Evolutionary conservation across 2,888 invertebrate species (phyloP).

Genomic region (Lasioglossum marginatum): DNA sequence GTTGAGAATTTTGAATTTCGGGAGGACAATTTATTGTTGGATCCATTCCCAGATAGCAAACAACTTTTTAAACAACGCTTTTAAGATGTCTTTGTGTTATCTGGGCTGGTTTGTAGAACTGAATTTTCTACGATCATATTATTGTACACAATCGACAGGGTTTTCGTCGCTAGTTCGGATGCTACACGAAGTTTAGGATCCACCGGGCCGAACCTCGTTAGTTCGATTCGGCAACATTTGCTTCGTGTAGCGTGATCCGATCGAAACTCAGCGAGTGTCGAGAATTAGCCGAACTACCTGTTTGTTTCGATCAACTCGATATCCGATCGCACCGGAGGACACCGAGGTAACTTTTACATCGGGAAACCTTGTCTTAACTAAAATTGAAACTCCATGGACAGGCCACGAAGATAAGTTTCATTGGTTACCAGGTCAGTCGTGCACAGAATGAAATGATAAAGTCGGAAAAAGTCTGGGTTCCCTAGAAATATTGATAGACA

Average conservation of each 20-base stretch:
- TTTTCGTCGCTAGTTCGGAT: neutral
- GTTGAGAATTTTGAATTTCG: no score
- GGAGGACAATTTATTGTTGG: no score
- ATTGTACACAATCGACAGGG: neutral
- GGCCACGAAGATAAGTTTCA: neutral
- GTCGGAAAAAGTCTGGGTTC: neutral
- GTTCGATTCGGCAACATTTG: conserved; percentile 10
- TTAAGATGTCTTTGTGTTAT: no score
- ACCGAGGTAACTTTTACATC: neutral
- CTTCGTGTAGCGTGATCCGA: neutral
- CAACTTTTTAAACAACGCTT: no score
- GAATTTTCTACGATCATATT: neutral
- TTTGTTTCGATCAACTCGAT: conserved; percentile 3
- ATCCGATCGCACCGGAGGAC: neutral
- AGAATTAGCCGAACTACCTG: neutral
- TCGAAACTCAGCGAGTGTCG: neutral
- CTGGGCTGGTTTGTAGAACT: neutral
- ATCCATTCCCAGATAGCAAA: no score
- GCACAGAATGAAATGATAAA: neutral
- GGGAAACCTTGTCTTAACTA: no score
- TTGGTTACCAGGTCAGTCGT: neutral
- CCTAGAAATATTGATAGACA: neutral
- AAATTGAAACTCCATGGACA: neutral
- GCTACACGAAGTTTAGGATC: neutral
- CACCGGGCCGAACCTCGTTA: neutral